Base-by-base conservation (phyloP, 2,113 vertebrate genomes). In the Psephotus haematonotus region DNA sequence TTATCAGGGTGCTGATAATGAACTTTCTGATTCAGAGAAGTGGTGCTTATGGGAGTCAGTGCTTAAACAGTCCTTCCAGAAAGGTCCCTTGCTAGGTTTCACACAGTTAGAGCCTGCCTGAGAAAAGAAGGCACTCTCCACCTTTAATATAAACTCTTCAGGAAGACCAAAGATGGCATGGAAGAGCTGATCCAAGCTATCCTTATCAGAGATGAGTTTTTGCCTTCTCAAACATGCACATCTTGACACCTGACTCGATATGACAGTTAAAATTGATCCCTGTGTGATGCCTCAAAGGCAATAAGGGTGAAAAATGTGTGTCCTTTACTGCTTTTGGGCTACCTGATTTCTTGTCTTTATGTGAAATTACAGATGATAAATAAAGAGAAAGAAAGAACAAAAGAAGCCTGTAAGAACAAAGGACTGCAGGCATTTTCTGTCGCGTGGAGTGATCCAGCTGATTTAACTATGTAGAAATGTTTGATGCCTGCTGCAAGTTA, bases 371-470 rank as follows among this genome's bases (percentile, higher is more conserved):
- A 49, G 59, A 17, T 60, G 39, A 57, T 31, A 68, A 86, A 64
- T 65, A 19, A 59, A 78, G 65, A 17, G 47, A 90, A 49, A 53
- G 60, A 39, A 62, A 53, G 18, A 88, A 71, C 33, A 52, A 4
- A 60, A 78, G 84, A 9, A 79, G 46, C 23, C 84, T 49, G 37
- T 31, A 53, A 68, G 88, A 96, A 88, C 62, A 94, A 85, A 94
- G 50, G 55, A 49, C 22, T 2, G 0, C 15, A 31, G 41, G 10
- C 35, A 59, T 43, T 39, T 44, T 57, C 70, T 33, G 64, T 86
- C 75, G 81, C 62, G 67, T 28, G 57, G 87, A 86, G 87, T 12
- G 22, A 76, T 68, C 86, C 94, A 83, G 87, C 95, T 82, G 90
- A 41, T 65, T 18, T 65, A 68, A 90, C 77, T 27, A 0, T 55